Conservation (phyloP, 2,113 vertebrate genomes). For the Corythornis madagascariensis region DNA sequence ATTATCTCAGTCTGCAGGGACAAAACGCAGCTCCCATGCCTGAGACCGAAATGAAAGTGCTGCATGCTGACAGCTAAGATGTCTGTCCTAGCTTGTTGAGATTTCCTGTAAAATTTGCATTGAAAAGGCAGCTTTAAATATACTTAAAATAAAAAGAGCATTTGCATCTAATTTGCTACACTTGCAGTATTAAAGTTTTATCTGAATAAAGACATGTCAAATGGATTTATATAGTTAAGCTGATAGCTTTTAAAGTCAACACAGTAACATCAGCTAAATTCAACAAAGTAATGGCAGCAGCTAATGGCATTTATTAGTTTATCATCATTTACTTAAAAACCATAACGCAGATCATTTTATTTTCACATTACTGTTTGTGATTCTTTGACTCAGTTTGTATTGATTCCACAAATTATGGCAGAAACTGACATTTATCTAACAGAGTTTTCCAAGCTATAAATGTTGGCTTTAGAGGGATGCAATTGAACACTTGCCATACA, state of each 20-base stretch:
- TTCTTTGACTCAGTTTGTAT: constrained; percentile 64
- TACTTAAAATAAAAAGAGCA: constrained; percentile 94
- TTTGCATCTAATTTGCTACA: constrained; percentile 98
- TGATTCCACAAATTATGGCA: constrained; percentile 54
- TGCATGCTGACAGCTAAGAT: constrained; percentile 81
- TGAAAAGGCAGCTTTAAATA: constrained; percentile 93
- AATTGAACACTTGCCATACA: constrained; percentile 52
- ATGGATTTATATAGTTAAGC: constrained; percentile 93
- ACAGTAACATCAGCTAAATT: constrained; percentile 76
- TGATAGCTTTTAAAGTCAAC: constrained; percentile 88
- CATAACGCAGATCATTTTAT: constrained; percentile 79
- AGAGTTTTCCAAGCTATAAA: constrained; percentile 50
- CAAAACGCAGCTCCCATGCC: constrained; percentile 73
- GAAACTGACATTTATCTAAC: constrained; percentile 57
- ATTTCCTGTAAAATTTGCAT: constrained; percentile 88
- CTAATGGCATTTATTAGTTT: constrained; percentile 87
- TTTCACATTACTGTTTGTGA: constrained; percentile 68
- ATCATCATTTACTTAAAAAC: constrained; percentile 89
- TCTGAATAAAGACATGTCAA: constrained; percentile 97
- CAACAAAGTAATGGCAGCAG: constrained; percentile 80
- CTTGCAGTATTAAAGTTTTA: constrained; percentile 95
- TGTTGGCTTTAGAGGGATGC: constrained; percentile 56
- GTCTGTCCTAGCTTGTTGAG: constrained; percentile 89
- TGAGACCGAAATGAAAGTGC: constrained; percentile 77
- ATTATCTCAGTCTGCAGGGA: constrained; percentile 85